phyloP scores from a whole-genome alignment of 2,113 vertebrate genomes.

The Calyptommatus sinebrachiatus region DNA sequence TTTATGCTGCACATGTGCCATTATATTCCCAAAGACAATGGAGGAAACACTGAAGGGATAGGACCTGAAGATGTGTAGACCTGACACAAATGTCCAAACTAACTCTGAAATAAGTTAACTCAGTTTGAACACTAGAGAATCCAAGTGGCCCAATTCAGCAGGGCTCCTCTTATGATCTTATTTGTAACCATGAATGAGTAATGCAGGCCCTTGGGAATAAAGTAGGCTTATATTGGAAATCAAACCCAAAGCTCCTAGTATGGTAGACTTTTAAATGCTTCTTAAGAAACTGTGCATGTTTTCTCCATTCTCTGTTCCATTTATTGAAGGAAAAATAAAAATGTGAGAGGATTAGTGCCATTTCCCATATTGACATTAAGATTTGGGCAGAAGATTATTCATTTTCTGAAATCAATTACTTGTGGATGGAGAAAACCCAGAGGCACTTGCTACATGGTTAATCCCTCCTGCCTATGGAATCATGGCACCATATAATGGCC shows the following conservation, averaged over 20 bases:
- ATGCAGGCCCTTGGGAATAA: background rate
- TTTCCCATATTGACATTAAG: background rate
- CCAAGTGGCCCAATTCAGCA: background rate
- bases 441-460: constrained; percentile 5
- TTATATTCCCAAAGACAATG: too few relatives aligned
- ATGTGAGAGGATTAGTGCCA: background rate
- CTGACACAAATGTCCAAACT: too few relatives aligned
- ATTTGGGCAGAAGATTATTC: background rate
- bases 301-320: too few relatives aligned
- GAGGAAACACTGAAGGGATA: too few relatives aligned
- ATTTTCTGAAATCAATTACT: background rate
- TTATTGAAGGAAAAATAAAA: background rate
- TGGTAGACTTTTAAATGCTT: background rate
- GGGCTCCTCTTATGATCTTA: too few relatives aligned
- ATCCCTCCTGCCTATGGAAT: background rate
- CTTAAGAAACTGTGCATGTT: background rate
- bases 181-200: background rate
- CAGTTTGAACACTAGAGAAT: too few relatives aligned
- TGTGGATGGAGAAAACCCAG: background rate
- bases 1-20: too few relatives aligned
- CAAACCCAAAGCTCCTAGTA: too few relatives aligned
- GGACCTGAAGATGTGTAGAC: too few relatives aligned
- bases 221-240: background rate
- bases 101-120: too few relatives aligned
- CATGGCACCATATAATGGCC: background rate